phyloP scores from a whole-genome alignment of 2,797 vertebrate genomes.

The Liparis tanakae region DNA sequence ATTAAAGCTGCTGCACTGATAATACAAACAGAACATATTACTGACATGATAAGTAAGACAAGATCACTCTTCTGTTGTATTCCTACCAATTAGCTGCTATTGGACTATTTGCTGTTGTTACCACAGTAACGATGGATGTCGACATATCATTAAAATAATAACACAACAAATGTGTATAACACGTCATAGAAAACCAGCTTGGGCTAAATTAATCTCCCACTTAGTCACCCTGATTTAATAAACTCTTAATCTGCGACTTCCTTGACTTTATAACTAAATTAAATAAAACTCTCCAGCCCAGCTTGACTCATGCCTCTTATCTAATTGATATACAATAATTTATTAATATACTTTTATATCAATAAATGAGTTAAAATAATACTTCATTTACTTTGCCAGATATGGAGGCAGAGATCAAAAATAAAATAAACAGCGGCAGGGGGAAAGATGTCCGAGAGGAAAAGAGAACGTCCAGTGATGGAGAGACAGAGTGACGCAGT shows the following conservation, averaged over 20 bases:
- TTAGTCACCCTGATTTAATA: constrained; percentile 11
- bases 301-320: constrained; percentile 51
- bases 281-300: constrained; percentile 15
- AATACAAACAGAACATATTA: background rate
- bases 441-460: constrained; percentile 26
- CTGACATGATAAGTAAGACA: background rate
- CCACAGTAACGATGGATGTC: background rate
- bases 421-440: background rate
- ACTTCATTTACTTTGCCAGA: constrained; percentile 51
- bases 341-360: constrained; percentile 52
- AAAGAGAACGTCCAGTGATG: constrained; percentile 29
- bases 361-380: background rate
- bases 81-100: background rate
- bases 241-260: constrained; percentile 38
- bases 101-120: background rate
- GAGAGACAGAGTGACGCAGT: constrained; percentile 34
- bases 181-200: background rate
- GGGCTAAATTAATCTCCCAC: background rate
- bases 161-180: background rate
- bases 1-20: background rate
- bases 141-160: background rate
- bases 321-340: constrained; percentile 57
- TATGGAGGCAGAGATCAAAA: constrained; percentile 4
- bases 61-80: background rate
- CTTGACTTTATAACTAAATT: constrained; percentile 12